These are phyloP conservation scores for Sphaeridia pumilis DNA, from an alignment of 2,888 invertebrate genomes.

Conservation along the genomic window DNA sequence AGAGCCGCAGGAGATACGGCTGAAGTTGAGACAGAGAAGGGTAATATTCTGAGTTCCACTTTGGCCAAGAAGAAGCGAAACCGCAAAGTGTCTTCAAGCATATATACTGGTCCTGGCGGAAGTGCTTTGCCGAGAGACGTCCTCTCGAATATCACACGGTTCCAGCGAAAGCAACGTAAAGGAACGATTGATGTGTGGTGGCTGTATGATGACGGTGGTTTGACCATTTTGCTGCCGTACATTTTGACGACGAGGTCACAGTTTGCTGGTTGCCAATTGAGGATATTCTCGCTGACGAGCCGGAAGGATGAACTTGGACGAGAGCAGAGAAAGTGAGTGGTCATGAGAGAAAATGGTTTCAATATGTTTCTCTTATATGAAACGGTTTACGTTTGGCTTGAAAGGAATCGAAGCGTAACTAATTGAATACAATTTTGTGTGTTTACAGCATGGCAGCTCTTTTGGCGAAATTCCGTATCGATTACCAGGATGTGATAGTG, in stretches of 20 bases:
- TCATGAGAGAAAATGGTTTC: background rate
- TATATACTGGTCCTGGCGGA: conserved; percentile 43
- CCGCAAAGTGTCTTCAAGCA: conserved; percentile 29
- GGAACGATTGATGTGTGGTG: conserved; percentile 48
- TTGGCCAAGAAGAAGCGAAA: conserved; percentile 26
- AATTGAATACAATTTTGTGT: conserved; percentile 16
- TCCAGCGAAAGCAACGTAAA: conserved; percentile 39
- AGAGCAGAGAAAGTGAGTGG: conserved; percentile 70
- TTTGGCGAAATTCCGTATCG: conserved; percentile 87
- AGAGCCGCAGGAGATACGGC: conserved; percentile 15
- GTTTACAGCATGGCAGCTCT: conserved; percentile 77
- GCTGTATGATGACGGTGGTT: conserved; percentile 50
- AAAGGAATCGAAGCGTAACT: too few relatives aligned
- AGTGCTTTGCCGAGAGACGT: conserved; percentile 46
- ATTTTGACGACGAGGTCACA: conserved; percentile 66
- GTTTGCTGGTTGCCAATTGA: conserved; percentile 64
- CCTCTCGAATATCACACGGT: conserved; percentile 38
- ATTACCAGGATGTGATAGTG: conserved; percentile 83
- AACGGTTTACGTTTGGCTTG: too few relatives aligned
- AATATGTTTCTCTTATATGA: too few relatives aligned
- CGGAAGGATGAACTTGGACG: conserved; percentile 61
- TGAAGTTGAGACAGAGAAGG: conserved; percentile 13
- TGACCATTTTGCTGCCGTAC: conserved; percentile 73
- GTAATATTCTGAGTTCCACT: conserved; percentile 3
- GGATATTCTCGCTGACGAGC: conserved; percentile 74